Percentiles rank a stretch among this genome's conserved stretches.
Evolutionary conservation across 1,140 invertebrate genomes (phyloP).

Genomic region (Capitella teleta): DNA sequence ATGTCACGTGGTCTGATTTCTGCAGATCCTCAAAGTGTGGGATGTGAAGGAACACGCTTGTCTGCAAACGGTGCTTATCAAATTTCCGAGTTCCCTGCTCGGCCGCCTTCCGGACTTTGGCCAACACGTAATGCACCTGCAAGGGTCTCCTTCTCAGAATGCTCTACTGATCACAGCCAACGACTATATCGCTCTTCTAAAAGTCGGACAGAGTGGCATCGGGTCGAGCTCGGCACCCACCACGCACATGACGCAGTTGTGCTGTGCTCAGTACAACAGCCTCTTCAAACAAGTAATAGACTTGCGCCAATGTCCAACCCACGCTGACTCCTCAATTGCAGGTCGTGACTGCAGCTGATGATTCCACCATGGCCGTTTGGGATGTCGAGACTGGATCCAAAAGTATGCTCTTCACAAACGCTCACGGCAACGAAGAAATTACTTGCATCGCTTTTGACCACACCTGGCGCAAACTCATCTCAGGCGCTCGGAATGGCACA

Average conservation of each 20-base stretch:
- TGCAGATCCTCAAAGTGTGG: slow-evolving; percentile 40
- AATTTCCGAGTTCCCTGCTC: slow-evolving; percentile 37
- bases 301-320: background rate
- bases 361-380: slow-evolving; percentile 39
- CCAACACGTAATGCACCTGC: slow-evolving; percentile 33
- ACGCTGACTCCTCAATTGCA: slow-evolving; percentile 8
- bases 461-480: slow-evolving; percentile 27
- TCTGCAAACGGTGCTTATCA: slow-evolving; percentile 36
- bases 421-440: slow-evolving; percentile 40
- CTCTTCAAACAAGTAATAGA: slow-evolving; percentile 34
- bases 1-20: too few species aligned
- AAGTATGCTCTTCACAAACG: slow-evolving; percentile 36
- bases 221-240: slow-evolving; percentile 15
- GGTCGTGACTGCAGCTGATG: slow-evolving; percentile 42
- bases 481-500: slow-evolving; percentile 39
- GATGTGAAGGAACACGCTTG: slow-evolving; percentile 37
- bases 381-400: slow-evolving; percentile 38
- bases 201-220: slow-evolving; percentile 24
- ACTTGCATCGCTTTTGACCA: slow-evolving; percentile 37
- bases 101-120: slow-evolving; percentile 39
- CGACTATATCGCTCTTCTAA: slow-evolving; percentile 36
- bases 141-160: slow-evolving; percentile 23
- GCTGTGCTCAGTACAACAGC: slow-evolving; percentile 37
- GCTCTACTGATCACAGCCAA: slow-evolving; percentile 36
- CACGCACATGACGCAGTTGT: slow-evolving; percentile 36